These are phyloP conservation scores for Channa argus DNA, from an alignment of 2,113 vertebrate genomes.

Conservation along the genomic window DNA sequence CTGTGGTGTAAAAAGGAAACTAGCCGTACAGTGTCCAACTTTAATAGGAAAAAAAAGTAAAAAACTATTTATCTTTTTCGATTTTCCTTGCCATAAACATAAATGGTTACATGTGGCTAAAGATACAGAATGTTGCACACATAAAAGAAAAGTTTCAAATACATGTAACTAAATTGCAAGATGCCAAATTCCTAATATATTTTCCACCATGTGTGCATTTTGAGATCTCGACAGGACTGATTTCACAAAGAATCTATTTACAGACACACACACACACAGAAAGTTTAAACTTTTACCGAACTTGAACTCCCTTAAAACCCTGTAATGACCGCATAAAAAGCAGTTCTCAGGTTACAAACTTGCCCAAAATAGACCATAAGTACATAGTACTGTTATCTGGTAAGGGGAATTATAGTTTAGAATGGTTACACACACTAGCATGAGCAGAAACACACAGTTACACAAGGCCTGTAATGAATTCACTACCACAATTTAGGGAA, in stretches of 20 bases:
- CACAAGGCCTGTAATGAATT: slow-evolving; percentile 35
- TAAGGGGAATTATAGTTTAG: slow-evolving; percentile 75
- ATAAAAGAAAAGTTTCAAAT: slow-evolving; percentile 38
- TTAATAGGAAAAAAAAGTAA: background rate
- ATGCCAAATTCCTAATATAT: slow-evolving; percentile 35
- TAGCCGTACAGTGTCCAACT: too few species aligned
- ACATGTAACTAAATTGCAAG: slow-evolving; percentile 40
- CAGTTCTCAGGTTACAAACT: slow-evolving; percentile 77
- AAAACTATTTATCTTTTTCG: background rate
- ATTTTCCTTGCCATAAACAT: slow-evolving; percentile 7
- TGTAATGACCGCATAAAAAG: slow-evolving; percentile 74
- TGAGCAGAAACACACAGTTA: slow-evolving; percentile 17
- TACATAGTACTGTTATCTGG: slow-evolving; percentile 74
- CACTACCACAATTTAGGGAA: slow-evolving; percentile 19
- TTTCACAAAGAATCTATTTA: slow-evolving; percentile 76
- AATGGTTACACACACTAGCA: slow-evolving; percentile 48
- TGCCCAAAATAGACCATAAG: slow-evolving; percentile 76
- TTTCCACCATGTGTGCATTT: slow-evolving; percentile 44
- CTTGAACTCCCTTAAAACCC: slow-evolving; percentile 73
- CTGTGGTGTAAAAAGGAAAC: background rate
- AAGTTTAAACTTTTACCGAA: slow-evolving; percentile 70
- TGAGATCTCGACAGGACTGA: slow-evolving; percentile 50
- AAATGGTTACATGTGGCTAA: background rate
- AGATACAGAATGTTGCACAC: slow-evolving; percentile 10
- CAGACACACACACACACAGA: background rate